phyloP scores from a whole-genome alignment of 2,888 invertebrate species.

The Itoplectis maculator region DNA sequence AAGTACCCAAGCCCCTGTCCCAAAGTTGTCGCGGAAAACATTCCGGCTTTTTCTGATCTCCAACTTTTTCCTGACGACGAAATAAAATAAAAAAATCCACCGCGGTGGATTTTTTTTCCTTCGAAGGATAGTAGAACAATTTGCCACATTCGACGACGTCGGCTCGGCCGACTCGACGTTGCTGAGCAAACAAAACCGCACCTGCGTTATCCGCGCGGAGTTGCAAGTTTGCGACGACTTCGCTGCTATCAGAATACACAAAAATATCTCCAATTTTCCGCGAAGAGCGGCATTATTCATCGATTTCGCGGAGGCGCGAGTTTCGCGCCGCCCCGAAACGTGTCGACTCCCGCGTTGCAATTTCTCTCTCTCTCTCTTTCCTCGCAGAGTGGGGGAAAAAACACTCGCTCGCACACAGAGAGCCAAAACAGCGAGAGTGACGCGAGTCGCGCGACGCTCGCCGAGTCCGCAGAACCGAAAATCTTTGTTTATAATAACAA shows the following conservation, averaged over 20 bases:
- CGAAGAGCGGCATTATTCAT: conserved; percentile 20
- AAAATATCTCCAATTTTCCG: not conserved
- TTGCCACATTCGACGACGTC: not conserved
- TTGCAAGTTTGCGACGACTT: too few relatives aligned
- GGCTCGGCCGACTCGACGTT: not conserved
- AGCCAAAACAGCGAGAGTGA: conserved; percentile 13
- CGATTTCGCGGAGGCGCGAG: conserved; percentile 21
- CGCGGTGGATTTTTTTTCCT: too few relatives aligned
- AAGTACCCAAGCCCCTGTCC: not conserved
- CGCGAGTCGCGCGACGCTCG: not conserved
- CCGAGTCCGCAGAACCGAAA: conserved; percentile 21
- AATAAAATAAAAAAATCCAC: too few relatives aligned
- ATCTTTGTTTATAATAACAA: conserved; percentile 44
- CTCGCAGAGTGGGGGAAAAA: not conserved
- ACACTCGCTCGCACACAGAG: not conserved
- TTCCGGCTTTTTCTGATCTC: too few relatives aligned
- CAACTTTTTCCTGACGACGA: too few relatives aligned
- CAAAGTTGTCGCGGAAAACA: too few relatives aligned
- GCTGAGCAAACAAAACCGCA: not conserved
- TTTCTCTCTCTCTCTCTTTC: not conserved
- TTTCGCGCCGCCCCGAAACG: not conserved
- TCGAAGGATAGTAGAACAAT: too few relatives aligned
- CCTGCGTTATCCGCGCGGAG: too few relatives aligned
- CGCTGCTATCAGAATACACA: too few relatives aligned
- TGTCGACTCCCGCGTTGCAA: not conserved